phyloP scores from a whole-genome alignment of 2,888 invertebrate species.

The Nephrotoma flavescens region DNA sequence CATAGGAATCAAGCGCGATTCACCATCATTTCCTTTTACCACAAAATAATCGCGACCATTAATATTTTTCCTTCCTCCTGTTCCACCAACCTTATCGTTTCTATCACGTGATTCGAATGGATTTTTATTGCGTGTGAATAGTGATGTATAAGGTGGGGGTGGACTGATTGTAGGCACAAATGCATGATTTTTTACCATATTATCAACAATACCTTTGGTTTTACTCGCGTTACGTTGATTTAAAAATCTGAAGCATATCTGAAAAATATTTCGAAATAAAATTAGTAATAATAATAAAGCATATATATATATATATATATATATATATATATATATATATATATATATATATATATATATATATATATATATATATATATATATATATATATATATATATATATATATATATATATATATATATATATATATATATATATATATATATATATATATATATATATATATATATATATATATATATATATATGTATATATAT shows the following conservation, averaged over 20 bases:
- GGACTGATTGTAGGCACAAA: conserved; percentile 26
- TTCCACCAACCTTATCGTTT: conserved; percentile 16
- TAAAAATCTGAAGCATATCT: conserved; percentile 7
- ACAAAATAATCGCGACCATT: conserved; percentile 69
- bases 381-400: neutral
- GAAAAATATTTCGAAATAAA: neutral
- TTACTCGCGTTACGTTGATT: neutral
- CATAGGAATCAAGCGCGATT: conserved; percentile 53
- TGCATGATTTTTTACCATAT: conserved; percentile 17
- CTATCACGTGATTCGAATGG: conserved; percentile 9
- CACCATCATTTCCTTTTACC: conserved; percentile 42
- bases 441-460: neutral
- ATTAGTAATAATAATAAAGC: neutral
- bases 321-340: neutral
- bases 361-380: no score
- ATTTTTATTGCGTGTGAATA: neutral
- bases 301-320: neutral
- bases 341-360: no score
- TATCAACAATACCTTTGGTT: neutral
- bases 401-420: neutral
- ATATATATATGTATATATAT: no score
- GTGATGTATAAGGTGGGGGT: conserved; percentile 50
- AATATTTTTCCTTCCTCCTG: conserved; percentile 39
- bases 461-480: neutral
- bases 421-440: neutral